Base-by-base conservation (phyloP, 1,140 invertebrate genomes). In the Ceratitis capitata region DNA sequence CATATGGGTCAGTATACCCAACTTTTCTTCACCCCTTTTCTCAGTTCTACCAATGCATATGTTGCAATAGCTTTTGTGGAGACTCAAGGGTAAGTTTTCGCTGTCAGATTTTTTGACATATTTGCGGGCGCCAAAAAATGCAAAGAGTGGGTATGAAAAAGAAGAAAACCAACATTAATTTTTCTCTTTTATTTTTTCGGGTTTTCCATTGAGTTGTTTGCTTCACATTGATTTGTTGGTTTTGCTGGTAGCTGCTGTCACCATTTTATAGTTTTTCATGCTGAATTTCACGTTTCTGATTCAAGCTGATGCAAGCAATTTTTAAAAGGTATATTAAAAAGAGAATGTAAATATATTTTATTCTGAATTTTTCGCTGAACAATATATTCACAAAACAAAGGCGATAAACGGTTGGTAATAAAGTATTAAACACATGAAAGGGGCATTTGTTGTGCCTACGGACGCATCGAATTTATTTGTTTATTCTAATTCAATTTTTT, bases 21-120 rank as follows among this genome's bases (percentile, higher is more conserved):
- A n/a, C n/a, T n/a, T n/a, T n/a, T n/a, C n/a, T n/a, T n/a, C n/a
- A n/a, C n/a, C n/a, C n/a, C n/a, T n/a, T n/a, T n/a, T n/a, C n/a
- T n/a, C n/a, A n/a, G n/a, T n/a, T n/a, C n/a, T n/a, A n/a, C n/a
- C n/a, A n/a, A n/a, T n/a, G n/a, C 9, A 32, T 64, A n/a, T 42
- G 16, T 23, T 19, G 10, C 35, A 78, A n/a, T n/a, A 7, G 45
- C 39, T 12, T n/a, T 12, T 45, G 69, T 78, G 39, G n/a, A n/a
- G 9, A 32, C 69, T 26, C 39, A 78, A 78, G 69, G 69, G 69
- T 45, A 23, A 16, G 19, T 19, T 78, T 78, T 42, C 39, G 32
- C 23, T 78, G 35, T 45, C 69, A 78, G 9, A 78, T 78, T 78
- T n/a, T 78, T 78, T 78, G 69, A 26, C 69, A 78, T 42, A 45